Evolutionary conservation across 2,888 invertebrate species (phyloP).

Genomic region (Tetragonisca angustula): DNA sequence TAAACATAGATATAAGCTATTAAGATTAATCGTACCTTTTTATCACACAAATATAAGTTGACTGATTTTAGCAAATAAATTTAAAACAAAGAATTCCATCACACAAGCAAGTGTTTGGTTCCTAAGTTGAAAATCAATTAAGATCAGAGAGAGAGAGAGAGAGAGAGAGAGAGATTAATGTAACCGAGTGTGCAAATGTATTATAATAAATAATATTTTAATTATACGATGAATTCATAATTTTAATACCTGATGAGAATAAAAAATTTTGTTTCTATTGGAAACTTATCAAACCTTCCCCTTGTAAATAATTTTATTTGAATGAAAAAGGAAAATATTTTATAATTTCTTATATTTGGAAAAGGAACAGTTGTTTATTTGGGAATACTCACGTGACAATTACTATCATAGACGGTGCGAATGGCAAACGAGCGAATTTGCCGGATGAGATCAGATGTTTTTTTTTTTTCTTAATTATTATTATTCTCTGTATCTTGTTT

Average conservation of each 20-base stretch:
- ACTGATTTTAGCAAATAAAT: slow-evolving; percentile 32
- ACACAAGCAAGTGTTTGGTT: slow-evolving; percentile 18
- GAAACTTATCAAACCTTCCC: too few species aligned
- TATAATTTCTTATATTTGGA: too few species aligned
- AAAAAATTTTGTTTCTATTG: neutral
- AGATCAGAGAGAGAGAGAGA: neutral
- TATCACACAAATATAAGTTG: slow-evolving; percentile 22
- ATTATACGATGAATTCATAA: neutral
- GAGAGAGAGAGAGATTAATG: neutral
- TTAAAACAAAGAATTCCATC: neutral
- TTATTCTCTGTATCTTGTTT: too few species aligned
- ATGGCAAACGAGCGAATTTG: too few species aligned
- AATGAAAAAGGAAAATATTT: too few species aligned
- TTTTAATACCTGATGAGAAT: neutral
- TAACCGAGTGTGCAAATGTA: neutral
- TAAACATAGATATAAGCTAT: slow-evolving; percentile 44
- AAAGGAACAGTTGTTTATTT: too few species aligned
- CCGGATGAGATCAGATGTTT: too few species aligned
- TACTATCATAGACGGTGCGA: too few species aligned
- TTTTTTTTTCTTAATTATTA: too few species aligned
- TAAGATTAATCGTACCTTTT: slow-evolving; percentile 32
- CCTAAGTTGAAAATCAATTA: slow-evolving; percentile 4
- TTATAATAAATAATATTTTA: slow-evolving; percentile 13
- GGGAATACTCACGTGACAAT: too few species aligned
- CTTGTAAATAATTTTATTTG: too few species aligned